Percentiles rank a stretch among this genome's conserved stretches.
phyloP scores from a whole-genome alignment of 2,888 invertebrate genomes.

The Petrophora chlorosata region DNA sequence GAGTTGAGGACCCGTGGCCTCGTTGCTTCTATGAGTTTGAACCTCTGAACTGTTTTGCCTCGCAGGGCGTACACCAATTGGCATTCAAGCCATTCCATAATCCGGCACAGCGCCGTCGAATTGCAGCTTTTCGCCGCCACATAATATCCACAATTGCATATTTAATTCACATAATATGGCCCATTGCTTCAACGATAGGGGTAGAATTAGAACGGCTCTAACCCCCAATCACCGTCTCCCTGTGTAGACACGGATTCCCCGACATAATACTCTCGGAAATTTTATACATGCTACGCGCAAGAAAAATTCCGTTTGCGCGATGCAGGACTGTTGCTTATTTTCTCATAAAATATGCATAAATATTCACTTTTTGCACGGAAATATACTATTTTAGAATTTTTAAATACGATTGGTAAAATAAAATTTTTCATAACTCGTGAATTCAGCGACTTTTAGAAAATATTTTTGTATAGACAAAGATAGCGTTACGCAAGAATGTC shows the following conservation, averaged over 20 bases:
- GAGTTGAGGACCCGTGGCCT: conserved; percentile 43
- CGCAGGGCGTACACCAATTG: neutral
- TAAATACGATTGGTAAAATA: neutral
- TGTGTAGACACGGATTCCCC: conserved; percentile 63
- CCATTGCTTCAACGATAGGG: conserved; percentile 25
- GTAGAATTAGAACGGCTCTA: conserved; percentile 46
- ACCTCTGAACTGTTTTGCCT: conserved; percentile 10
- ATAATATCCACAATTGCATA: conserved; percentile 12
- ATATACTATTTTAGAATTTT: conserved; percentile 12
- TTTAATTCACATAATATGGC: too few species aligned
- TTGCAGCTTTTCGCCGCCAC: conserved; percentile 7
- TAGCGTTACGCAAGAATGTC: conserved; percentile 11
- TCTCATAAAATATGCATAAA: neutral
- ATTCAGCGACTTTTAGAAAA: conserved; percentile 5
- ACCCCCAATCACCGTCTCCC: conserved; percentile 44
- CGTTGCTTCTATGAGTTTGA: conserved; percentile 23
- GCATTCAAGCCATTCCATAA: neutral
- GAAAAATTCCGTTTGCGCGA: conserved; percentile 47
- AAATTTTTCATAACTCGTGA: neutral
- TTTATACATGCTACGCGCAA: conserved; percentile 30
- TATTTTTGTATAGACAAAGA: conserved; percentile 33
- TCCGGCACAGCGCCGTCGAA: neutral
- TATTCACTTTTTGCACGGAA: conserved; percentile 20
- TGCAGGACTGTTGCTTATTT: conserved; percentile 28
- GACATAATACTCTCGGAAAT: accelerated